Percentiles rank a stretch among this genome's conserved stretches.
Conservation (phyloP, 2,888 invertebrate genomes). For the Vandiemenella viatica region DNA sequence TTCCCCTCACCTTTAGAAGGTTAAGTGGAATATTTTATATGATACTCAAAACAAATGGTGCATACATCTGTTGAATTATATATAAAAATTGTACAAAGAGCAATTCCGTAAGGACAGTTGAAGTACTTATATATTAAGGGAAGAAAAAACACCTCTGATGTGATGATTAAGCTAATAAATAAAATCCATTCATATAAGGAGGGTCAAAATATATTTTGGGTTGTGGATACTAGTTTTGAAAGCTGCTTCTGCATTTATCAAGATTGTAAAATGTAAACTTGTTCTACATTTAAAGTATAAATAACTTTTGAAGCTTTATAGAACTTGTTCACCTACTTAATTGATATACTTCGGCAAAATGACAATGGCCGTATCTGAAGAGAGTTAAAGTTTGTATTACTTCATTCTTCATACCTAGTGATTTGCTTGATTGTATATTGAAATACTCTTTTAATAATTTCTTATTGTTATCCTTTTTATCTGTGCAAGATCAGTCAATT, state of each 20-base stretch:
- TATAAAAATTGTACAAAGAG: slow-evolving; percentile 17
- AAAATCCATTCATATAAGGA: slow-evolving; percentile 15
- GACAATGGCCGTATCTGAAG: slow-evolving; percentile 17
- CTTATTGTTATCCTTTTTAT: slow-evolving; percentile 17
- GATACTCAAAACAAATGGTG: slow-evolving; percentile 20
- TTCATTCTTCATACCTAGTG: slow-evolving; percentile 18
- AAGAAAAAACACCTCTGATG: slow-evolving; percentile 13
- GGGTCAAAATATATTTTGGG: slow-evolving; percentile 19
- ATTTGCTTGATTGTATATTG: slow-evolving; percentile 19
- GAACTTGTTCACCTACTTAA: slow-evolving; percentile 18
- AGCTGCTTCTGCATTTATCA: slow-evolving; percentile 20
- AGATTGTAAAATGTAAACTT: slow-evolving; percentile 19
- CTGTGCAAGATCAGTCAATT: slow-evolving; percentile 18
- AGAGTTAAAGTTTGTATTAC: slow-evolving; percentile 18
- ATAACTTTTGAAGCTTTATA: slow-evolving; percentile 19
- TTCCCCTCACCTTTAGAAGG: slow-evolving; percentile 8
- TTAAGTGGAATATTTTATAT: slow-evolving; percentile 19
- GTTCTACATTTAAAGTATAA: slow-evolving; percentile 19
- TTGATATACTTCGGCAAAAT: slow-evolving; percentile 18
- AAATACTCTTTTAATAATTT: slow-evolving; percentile 19
- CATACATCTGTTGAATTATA: slow-evolving; percentile 19
- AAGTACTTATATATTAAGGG: too few species aligned
- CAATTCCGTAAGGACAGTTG: slow-evolving; percentile 15
- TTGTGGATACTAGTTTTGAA: slow-evolving; percentile 20
- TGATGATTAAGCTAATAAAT: slow-evolving; percentile 14